phyloP scores from a whole-genome alignment of 2,113 vertebrate species.

The Toxotes chatareus region DNA sequence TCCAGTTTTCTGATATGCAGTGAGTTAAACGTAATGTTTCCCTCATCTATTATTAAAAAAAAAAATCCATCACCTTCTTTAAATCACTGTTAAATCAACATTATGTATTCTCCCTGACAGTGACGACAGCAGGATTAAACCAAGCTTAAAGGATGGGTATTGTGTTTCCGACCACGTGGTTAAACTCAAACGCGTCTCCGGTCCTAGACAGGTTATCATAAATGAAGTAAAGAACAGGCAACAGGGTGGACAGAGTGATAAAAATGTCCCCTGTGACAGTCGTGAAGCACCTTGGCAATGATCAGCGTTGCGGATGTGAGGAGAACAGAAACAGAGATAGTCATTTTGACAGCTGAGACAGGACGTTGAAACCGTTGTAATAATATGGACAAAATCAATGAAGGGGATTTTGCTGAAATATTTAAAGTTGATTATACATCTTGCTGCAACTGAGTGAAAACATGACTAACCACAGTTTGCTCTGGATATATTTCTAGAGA shows the following conservation, averaged over 20 bases:
- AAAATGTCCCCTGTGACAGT: slow-evolving; percentile 44
- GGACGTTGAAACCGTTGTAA: background rate
- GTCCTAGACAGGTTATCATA: slow-evolving; percentile 49
- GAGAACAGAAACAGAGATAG: slow-evolving; percentile 47
- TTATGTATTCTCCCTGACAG: background rate
- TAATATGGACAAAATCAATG: slow-evolving; percentile 34
- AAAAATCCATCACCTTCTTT: background rate
- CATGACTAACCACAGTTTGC: background rate
- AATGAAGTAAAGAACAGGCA: slow-evolving; percentile 32
- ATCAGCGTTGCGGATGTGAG: slow-evolving; percentile 43
- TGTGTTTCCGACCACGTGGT: slow-evolving; percentile 52
- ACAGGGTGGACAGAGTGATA: slow-evolving; percentile 20
- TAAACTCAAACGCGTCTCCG: slow-evolving; percentile 64
- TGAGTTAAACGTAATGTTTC: background rate
- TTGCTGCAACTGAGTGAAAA: slow-evolving; percentile 7
- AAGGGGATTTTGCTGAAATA: slow-evolving; percentile 27
- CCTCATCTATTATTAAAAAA: slow-evolving; percentile 7
- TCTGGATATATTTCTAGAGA: background rate
- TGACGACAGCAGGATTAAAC: slow-evolving; percentile 48
- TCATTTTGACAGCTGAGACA: slow-evolving; percentile 29
- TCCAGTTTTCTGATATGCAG: background rate
- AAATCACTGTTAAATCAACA: slow-evolving; percentile 29
- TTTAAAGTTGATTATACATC: background rate
- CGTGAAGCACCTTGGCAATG: slow-evolving; percentile 15
- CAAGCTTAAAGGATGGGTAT: background rate